Evolutionary conservation across 2,888 invertebrate species (phyloP), one percentile per base, ranked within the genome.

Genomic region (Dusona sp.): DNA sequence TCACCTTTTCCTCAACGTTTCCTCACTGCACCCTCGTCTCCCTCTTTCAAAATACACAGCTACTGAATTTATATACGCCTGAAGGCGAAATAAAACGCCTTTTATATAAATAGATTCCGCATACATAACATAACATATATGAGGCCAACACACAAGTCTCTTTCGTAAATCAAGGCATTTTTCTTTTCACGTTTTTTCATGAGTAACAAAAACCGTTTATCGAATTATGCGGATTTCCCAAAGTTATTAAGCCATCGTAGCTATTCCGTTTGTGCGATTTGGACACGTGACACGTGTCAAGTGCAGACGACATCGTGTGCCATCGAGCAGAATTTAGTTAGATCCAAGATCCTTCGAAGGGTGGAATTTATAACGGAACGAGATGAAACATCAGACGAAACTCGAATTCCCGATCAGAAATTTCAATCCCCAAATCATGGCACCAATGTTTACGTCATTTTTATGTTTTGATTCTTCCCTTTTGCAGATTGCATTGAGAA

Each of bases 181-280:
- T 22, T 48, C 64, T 65, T 38, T 64, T 68, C 51, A 36, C 36
- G 9, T 36, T 54, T 74, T 67, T 65, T 54, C 33, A 33, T 51
- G 13, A 36, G 51, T 48, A 70, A 70, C 51, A 67, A 64, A 81
- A 68, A 74, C 65, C 70, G 80, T 87, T 87, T 85, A 89, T 87
- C 79, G 83, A 88, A 84, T 89, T 87, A 89, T 86, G 48, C 81
- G 57, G 77, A 83, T 84, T 79, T 87, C 67, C 72, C 82, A n/a
- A 77, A 82, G 84, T 87, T 83, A 83, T 87, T 54, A 82, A 57
- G 64, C 67, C 70, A 38, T 79, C 42, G 65, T 65, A 67, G 79
- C 64, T 85, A 84, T 85, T 78, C 84, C 72, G 73, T 86, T 83
- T 77, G 70, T 38, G 73, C 84, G 79, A 86, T 73, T 67, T 70